phyloP scores from a whole-genome alignment of 2,888 invertebrate genomes.

The Drepanosiphum platanoidis region DNA sequence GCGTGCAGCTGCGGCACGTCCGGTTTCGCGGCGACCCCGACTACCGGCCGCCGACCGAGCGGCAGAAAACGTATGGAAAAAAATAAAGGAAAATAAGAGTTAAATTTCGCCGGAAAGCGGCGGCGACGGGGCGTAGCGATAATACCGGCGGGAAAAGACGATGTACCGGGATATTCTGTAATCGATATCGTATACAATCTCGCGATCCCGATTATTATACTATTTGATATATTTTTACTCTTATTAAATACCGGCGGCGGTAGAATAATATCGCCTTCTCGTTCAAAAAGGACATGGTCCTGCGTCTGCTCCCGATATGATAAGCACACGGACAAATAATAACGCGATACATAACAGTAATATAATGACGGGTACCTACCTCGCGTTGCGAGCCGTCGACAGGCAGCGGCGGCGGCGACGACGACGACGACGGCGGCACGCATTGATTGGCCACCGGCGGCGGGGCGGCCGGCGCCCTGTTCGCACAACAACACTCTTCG shows the following conservation, averaged over 20 bases:
- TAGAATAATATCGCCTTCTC: too few species aligned
- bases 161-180: too few species aligned
- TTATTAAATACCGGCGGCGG: neutral
- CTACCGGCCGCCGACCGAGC: neutral
- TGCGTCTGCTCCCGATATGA: too few species aligned
- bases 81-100: neutral
- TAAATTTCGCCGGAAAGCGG: neutral
- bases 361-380: conserved; percentile 27
- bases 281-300: too few species aligned
- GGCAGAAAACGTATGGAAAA: neutral
- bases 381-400: conserved; percentile 46
- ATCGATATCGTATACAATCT: too few species aligned
- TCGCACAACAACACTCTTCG: conserved; percentile 36
- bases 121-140: neutral
- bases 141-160: too few species aligned
- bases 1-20: conserved; percentile 55
- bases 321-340: too few species aligned
- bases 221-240: too few species aligned
- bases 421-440: conserved; percentile 20
- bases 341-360: neutral
- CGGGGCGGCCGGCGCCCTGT: conserved; percentile 57
- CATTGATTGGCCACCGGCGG: conserved; percentile 61
- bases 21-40: conserved; percentile 31
- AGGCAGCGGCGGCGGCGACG: conserved; percentile 26
- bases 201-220: neutral